These are phyloP conservation scores for Drosophila tsacasi DNA, from an alignment of 1,140 invertebrate species.

Conservation along the genomic window DNA sequence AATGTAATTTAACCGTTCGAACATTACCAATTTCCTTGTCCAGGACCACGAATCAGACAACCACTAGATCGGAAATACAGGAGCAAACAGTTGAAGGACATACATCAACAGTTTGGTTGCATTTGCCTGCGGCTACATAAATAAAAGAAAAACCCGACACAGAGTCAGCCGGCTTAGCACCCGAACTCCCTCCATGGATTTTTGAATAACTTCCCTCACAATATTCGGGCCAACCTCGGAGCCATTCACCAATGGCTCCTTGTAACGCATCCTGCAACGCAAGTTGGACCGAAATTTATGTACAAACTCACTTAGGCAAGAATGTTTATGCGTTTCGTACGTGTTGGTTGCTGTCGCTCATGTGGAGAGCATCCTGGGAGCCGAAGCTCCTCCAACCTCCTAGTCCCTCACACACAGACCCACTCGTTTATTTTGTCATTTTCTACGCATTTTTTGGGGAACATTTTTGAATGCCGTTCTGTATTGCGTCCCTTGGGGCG, in stretches of 20 bases:
- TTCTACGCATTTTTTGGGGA: conserved; percentile 40
- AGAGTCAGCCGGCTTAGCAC: conserved; percentile 37
- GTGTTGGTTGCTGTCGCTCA: conserved; percentile 76
- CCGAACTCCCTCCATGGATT: conserved; percentile 46
- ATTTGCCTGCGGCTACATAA: conserved; percentile 59
- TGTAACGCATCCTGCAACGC: conserved; percentile 67
- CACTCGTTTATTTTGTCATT: conserved; percentile 51
- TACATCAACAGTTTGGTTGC: conserved; percentile 26
- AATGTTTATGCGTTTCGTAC: conserved; percentile 83
- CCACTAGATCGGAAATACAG: background rate
- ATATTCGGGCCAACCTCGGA: background rate
- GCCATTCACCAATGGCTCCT: conserved; percentile 20
- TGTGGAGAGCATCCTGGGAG: conserved; percentile 34
- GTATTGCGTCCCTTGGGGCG: conserved; percentile 21
- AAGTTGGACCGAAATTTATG: conserved; percentile 74
- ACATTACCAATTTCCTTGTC: background rate
- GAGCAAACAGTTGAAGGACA: conserved; percentile 1
- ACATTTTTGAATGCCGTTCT: conserved; percentile 44
- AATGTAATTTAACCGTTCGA: background rate
- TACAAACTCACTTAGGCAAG: conserved; percentile 82
- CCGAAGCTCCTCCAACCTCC: background rate
- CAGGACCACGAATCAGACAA: background rate
- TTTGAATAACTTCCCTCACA: conserved; percentile 46
- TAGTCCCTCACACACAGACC: background rate
- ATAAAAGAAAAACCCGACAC: conserved; percentile 52